Base-by-base conservation (phyloP, 2,888 invertebrate species). In the Congeria kusceri region DNA sequence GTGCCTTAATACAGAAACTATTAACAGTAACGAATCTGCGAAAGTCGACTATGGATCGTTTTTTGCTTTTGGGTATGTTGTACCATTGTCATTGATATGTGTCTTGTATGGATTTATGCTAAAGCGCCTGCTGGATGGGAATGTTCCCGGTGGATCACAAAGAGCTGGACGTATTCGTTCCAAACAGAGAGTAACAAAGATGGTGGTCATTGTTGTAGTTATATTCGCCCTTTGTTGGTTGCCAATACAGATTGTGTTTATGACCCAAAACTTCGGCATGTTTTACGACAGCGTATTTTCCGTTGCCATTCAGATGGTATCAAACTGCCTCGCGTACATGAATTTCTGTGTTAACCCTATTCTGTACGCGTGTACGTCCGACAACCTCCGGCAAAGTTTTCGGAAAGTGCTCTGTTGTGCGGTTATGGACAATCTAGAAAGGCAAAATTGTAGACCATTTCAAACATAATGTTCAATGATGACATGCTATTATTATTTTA, bases 261-360 rank as follows among this genome's bases (percentile, higher is more conserved):
- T 94, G 71, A 95, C 96, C 85, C 97, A 97, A 93, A 96, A 96
- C 20, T 94, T 97, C 85, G 95, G 96, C 81, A 93, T 95, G 62
- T 97, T 96, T 94, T 95, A 96, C 0, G 92, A 94, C 29, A 94
- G 95, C 91, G 56, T 63, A 57, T 27, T 81, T 95, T 96, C 65
- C 95, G 96, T 92, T 11, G 90, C 89, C 20, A 61, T 92, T 0
- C 91, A 92, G 77, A 90, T 94, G 74, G 89, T 91, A 23, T 88
- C 92, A 13, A 94, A 92, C 79, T 91, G 77, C 71, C 82, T 93
- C 77, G 98, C 98, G 23, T 98, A 98, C 94, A 97, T 96, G 94
- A 98, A 98, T 95, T 97, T 97, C 90, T 98, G 98, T 93, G 96
- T 98, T 90, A 98, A 98, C 94, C 98, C 98, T 0, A 96, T 98